Percentiles rank a stretch among this genome's conserved stretches.
phyloP scores from a whole-genome alignment of 2,797 vertebrate genomes.

The Lutjanus argentimaculatus region DNA sequence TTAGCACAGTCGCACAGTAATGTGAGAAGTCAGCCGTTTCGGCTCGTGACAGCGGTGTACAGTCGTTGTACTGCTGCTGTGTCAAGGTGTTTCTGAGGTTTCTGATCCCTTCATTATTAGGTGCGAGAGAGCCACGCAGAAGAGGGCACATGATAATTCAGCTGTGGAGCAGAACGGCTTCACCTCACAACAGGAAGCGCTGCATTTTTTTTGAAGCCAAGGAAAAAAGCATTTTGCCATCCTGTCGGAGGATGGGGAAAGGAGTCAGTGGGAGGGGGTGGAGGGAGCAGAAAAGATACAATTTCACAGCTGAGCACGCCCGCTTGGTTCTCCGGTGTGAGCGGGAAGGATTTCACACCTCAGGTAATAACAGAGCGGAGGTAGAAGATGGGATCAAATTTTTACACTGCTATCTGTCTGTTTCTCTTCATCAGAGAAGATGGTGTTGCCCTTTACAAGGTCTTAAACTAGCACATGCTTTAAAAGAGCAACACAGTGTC shows the following conservation, averaged over 20 bases:
- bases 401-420: conserved; percentile 65
- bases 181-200: conserved; percentile 42
- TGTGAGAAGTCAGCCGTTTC: conserved; percentile 39
- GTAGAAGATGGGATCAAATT: conserved; percentile 78
- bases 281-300: conserved; percentile 77
- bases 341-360: conserved; percentile 81
- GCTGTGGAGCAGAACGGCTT: conserved; percentile 45
- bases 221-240: conserved; percentile 33
- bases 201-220: conserved; percentile 38
- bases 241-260: conserved; percentile 34
- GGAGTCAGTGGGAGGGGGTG: conserved; percentile 36
- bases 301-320: conserved; percentile 86
- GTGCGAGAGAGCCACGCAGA: conserved; percentile 3
- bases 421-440: conserved; percentile 73
- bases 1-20: conserved; percentile 35
- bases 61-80: neutral
- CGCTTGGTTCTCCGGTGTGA: conserved; percentile 70
- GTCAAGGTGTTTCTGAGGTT: conserved; percentile 26
- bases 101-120: conserved; percentile 41
- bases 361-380: conserved; percentile 77
- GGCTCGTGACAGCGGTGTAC: conserved; percentile 7
- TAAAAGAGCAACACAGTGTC: conserved; percentile 56
- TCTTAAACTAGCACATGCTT: conserved; percentile 62
- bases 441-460: conserved; percentile 59
- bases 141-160: conserved; percentile 57